Conservation (phyloP, 2,113 vertebrate species). For the Pica pica region DNA sequence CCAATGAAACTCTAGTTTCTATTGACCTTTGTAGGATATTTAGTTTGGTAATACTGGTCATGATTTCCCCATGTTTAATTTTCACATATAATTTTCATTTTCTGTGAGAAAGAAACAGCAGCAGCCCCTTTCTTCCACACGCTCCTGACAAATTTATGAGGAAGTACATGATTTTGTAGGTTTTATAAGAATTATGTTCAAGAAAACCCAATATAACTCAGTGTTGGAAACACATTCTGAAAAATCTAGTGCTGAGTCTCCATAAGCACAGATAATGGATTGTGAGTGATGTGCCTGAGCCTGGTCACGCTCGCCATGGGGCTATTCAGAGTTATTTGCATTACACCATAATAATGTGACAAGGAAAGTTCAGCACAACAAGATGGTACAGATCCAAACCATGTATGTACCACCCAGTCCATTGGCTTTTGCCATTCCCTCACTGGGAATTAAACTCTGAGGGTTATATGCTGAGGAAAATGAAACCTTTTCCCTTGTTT, state of each 20-base stretch:
- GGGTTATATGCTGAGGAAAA: background rate
- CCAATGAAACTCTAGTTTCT: background rate
- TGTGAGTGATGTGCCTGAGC: background rate
- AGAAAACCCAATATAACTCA: background rate
- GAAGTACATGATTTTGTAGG: background rate
- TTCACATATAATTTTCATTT: background rate
- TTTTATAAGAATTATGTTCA: background rate
- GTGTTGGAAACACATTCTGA: background rate
- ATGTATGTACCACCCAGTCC: background rate
- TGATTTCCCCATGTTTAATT: background rate
- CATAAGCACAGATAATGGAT: background rate
- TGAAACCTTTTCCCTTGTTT: background rate
- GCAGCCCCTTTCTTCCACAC: background rate
- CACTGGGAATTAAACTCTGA: background rate
- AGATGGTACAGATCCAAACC: background rate
- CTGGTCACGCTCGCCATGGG: background rate
- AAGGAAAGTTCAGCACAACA: background rate
- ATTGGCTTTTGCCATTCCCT: background rate
- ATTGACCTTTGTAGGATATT: background rate
- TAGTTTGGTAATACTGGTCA: background rate
- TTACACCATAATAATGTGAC: rapidly evolving
- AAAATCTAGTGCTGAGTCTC: background rate
- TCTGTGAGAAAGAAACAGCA: background rate
- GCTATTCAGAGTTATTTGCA: background rate
- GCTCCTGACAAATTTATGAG: background rate